Base-by-base conservation (phyloP, 2,113 vertebrate species). In the Labrus mixtus region DNA sequence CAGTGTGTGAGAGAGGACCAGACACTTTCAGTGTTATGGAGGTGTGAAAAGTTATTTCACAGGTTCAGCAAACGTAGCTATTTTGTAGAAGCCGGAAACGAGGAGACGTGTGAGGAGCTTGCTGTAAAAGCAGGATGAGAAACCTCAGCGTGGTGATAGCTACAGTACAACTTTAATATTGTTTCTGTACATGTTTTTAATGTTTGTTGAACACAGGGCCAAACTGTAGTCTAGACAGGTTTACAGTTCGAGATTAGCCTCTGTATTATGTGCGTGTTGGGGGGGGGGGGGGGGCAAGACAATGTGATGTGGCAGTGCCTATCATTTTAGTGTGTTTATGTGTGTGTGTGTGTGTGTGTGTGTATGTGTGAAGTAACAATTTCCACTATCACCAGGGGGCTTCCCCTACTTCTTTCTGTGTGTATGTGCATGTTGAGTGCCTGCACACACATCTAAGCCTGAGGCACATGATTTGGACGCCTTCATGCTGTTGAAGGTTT, bases 371-470 rank as follows among this genome's bases (percentile, higher is more conserved):
- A 51, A 13, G 10, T 60, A 72, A 68, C 51, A 72, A 45, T 83
- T 89, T 83, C 55, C 55, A 77, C 48, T 68, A 45, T 71, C 57
- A 64, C 37, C 37, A 16, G 66, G 85, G 84, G 83, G 56, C 58
- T 81, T 70, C 61, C 81, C 73, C 50, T 45, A 41, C 13, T 41
- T 10, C 2, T 76, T 39, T 48, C 46, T 54, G 17, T 60, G 58
- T 37, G 10, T 76, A 4, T 63, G 45, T 68, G 16, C 15, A 53
- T 45, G 43, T 78, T 39, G 46, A 73, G 45, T 68, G 29, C 16
- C 45, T 53, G 60, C 73, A 80, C 68, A 63, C 73, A 65, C 41
- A 64, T 23, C 33, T 10, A 10, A 70, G 22, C 63, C 59, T 59
- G 39, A 22, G 69, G 55, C 76, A 75, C 48, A 73, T 53, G 68